Evolutionary conservation across 2,113 vertebrate species (phyloP).

Genomic region (Sprattus sprattus): DNA sequence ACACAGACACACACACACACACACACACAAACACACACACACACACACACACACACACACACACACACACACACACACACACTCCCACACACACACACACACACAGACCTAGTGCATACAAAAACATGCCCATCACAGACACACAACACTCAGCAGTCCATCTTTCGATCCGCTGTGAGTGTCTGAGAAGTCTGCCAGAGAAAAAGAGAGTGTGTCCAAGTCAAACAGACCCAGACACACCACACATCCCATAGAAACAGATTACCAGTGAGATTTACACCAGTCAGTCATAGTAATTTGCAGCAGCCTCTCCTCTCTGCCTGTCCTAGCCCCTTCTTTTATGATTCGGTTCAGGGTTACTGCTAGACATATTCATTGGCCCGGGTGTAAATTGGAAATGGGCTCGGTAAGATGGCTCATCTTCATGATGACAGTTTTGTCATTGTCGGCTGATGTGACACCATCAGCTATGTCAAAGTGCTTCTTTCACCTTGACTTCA

Average conservation of each 20-base stretch:
- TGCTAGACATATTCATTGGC: constrained; percentile 24
- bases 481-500: constrained; percentile 10
- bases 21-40: not conserved
- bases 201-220: not conserved
- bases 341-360: constrained; percentile 23
- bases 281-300: not conserved
- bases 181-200: not conserved
- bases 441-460: constrained; percentile 14
- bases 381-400: not conserved
- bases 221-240: too few relatives aligned
- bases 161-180: not conserved
- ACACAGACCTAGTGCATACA: too few relatives aligned
- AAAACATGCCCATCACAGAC: too few relatives aligned
- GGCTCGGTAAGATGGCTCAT: not conserved
- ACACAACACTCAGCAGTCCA: not conserved
- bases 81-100: too few relatives aligned
- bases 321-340: not conserved
- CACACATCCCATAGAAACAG: not conserved
- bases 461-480: not conserved
- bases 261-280: not conserved
- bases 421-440: not conserved
- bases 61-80: too few relatives aligned
- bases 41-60: not conserved
- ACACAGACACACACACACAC: not conserved
- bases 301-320: not conserved